Evolutionary conservation across 2,888 invertebrate genomes (phyloP), one percentile per base, ranked within the genome.

Genomic region (Chloromyia formosa): DNA sequence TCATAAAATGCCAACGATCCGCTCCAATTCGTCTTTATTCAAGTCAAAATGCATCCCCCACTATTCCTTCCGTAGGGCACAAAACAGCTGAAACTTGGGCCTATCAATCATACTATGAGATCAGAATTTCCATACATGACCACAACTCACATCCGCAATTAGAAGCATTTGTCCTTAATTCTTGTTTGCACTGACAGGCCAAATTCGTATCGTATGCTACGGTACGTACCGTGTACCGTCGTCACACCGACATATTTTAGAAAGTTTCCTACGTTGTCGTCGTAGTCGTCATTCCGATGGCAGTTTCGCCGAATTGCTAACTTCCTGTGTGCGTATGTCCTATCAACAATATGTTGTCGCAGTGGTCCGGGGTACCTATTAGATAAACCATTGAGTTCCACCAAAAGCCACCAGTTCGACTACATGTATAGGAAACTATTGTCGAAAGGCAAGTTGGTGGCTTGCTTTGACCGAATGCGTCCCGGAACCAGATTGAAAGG

Each of bases 151-250:
- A 58, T 71, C 71, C 71, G 71, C 71, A 71, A 71, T 71, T 71
- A 71, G 71, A 71, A 71, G 56, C 71, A 71, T 71, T 71, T 71
- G 71, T 56, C 20, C 71, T 40, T 56, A 58, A 56, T 58, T 56
- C 71, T 71, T 42, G 66, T 66, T 66, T 45, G 66, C 23, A 35
- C 27, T 35, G 27, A 35, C 2, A 35, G 27, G 27, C 7, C 7
- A 7, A 35, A 35, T 7, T 35, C 27, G 27, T 35, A 35, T 2
- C 27, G 27, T 35, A 35, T 18, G 3, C 35, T 12, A 61, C 2
- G 35, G 12, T 12, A 16, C n/a, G 22, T 12, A 14, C 14, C 3
- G 18, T 18, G 5, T 10, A 56, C 18, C 56, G 5, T 10, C 56
- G 20, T 7, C 27, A 4, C 2, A 7, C 27, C 3, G 27, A 35